Percentiles rank a stretch among this genome's conserved stretches.
Conservation (phyloP, 2,888 invertebrate genomes). For the Eupithecia dodoneata region DNA sequence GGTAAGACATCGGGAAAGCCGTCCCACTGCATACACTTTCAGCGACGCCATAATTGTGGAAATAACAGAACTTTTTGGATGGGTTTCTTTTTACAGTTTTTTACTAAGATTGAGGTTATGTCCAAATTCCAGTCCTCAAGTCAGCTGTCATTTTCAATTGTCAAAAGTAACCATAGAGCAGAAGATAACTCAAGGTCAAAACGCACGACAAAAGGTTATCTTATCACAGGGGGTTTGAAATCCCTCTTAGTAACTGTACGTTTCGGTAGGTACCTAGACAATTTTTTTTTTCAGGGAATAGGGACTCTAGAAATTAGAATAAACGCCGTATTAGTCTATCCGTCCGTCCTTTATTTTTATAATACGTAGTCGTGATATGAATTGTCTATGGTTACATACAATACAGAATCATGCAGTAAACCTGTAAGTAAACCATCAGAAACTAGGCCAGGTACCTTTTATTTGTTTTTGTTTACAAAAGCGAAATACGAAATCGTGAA, state of each 20-base stretch:
- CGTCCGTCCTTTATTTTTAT: no score
- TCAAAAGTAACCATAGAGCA: slow-evolving; percentile 11
- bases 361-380: no score
- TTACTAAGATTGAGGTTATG: slow-evolving; percentile 59
- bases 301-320: no score
- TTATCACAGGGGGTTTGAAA: no score
- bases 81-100: slow-evolving; percentile 26
- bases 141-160: slow-evolving; percentile 11
- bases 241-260: no score
- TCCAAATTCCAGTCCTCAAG: slow-evolving; percentile 46
- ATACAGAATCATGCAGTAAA: no score
- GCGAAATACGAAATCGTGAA: background rate
- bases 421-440: no score
- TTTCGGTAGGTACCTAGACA: no score
- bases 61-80: slow-evolving; percentile 21
- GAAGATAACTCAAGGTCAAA: background rate
- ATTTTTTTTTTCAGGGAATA: no score
- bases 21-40: slow-evolving; percentile 76
- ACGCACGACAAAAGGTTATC: no score
- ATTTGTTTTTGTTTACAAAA: background rate
- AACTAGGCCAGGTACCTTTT: background rate
- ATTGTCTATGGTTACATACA: no score
- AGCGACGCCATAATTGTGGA: slow-evolving; percentile 76
- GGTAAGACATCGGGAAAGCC: slow-evolving; percentile 76
- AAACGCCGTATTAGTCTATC: no score